Base-by-base conservation (phyloP, 1,140 invertebrate species). In the Spodoptera litura region DNA sequence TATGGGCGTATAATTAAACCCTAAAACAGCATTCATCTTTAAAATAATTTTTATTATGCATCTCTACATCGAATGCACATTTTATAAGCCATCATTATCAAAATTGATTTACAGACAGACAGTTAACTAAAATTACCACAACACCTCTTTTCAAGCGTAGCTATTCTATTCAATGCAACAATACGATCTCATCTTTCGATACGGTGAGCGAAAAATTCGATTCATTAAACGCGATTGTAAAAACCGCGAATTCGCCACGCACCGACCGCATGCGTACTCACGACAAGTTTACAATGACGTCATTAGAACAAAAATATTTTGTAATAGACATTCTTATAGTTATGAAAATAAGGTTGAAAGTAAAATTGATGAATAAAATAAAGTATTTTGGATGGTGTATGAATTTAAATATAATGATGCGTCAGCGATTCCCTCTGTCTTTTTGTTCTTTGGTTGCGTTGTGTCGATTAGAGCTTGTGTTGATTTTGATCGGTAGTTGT, bases 401-500 rank as follows among this genome's bases (percentile, higher is more conserved):
- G 89, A 93, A 89, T 91, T 93, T 93, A 88, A 92, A 92, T 91
- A 89, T 92, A 93, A 92, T 92, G 91, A 92, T 87, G 89, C 88
- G 87, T 92, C 89, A 93, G 89, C 84, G 82, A 83, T 87, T 31
- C 88, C 88, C 92, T 90, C 87, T 88, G 89, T 94, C 89, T 93
- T 93, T 93, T 90, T 86, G 87, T 88, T 87, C 85, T 90, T 85
- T 80, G 87, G 88, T 92, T 85, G 83, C 92, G 88, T 88, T 84
- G 87, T 86, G 87, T 86, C 87, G 85, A 85, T 88, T 85, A 88
- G 89, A 87, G 31, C 3, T 31, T 31, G 31, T 88, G 90, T 91
- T 91, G 90, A 88, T 88, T 93, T 89, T 92, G 89, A 88, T 88
- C 87, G 84, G 84, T 85, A 79, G 62, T 56, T 10, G 76, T 81